A percentile compares a stretch with the other conserved stretches of the same genome.
Conservation (phyloP, 37 sponge, comb jelly and placozoan species). For the Chondrosia reniformis region DNA sequence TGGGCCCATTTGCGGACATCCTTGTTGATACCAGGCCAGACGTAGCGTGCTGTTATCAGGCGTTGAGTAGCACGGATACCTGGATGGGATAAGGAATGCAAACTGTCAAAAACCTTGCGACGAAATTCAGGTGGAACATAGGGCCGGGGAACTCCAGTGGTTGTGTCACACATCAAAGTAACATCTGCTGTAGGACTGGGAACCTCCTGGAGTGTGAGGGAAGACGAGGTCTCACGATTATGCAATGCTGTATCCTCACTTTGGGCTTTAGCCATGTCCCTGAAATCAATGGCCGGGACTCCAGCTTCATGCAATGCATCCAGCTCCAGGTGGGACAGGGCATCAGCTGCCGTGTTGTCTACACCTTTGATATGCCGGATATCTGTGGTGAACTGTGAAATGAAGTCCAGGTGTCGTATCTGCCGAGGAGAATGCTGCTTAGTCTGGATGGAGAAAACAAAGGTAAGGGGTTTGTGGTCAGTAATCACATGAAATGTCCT, state of each 20-base stretch:
- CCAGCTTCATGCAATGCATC: background rate
- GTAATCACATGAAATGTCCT: slow-evolving; percentile 25
- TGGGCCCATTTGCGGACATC: slow-evolving; percentile 36
- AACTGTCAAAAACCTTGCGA: slow-evolving; percentile 22
- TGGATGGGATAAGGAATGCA: slow-evolving; percentile 42
- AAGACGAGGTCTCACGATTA: background rate
- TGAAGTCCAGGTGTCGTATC: slow-evolving; percentile 27
- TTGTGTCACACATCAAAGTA: slow-evolving; percentile 28
- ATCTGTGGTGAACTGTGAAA: slow-evolving; percentile 34
- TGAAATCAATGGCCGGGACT: slow-evolving; percentile 28
- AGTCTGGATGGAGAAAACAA: slow-evolving; percentile 7
- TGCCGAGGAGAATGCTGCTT: slow-evolving; percentile 25
- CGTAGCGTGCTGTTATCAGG: slow-evolving; percentile 30
- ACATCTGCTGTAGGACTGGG: slow-evolving; percentile 1
- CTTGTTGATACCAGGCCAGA: slow-evolving; percentile 46
- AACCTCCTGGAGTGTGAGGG: slow-evolving; percentile 4
- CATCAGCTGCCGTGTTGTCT: slow-evolving; percentile 34
- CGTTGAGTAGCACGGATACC: slow-evolving; percentile 38
- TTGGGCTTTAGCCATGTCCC: slow-evolving; percentile 34
- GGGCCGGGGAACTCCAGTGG: slow-evolving; percentile 39
- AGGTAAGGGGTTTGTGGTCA: slow-evolving; percentile 40
- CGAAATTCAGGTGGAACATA: slow-evolving; percentile 22
- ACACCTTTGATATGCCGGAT: slow-evolving; percentile 22
- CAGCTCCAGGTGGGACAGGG: slow-evolving; percentile 20
- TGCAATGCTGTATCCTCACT: background rate